Conservation (phyloP, 2,888 invertebrate species). For the Drosophila kambysellisi region DNA sequence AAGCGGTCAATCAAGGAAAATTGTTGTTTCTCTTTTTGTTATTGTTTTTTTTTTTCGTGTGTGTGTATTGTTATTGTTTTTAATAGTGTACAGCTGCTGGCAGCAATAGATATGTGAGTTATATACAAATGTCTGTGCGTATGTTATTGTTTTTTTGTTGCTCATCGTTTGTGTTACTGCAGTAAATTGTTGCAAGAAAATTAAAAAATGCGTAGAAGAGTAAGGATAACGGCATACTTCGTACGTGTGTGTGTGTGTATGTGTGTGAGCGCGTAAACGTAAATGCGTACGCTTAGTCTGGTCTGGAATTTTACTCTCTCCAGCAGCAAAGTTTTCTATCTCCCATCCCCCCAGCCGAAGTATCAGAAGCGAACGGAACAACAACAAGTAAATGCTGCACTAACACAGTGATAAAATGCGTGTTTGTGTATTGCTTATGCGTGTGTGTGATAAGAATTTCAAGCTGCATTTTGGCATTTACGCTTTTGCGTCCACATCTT, state of each 20-base stretch:
- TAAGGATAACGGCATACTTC: constrained; percentile 41
- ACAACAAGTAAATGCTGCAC: constrained; percentile 36
- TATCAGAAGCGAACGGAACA: constrained; percentile 6
- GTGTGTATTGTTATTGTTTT: constrained; percentile 41
- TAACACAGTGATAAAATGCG: constrained; percentile 15
- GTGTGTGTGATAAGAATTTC: constrained; percentile 38
- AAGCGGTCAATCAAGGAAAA: constrained; percentile 33
- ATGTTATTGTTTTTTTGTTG: constrained; percentile 30
- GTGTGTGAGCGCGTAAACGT: constrained; percentile 57
- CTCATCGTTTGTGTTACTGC: constrained; percentile 28
- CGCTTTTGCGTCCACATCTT: constrained; percentile 18
- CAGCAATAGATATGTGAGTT: constrained; percentile 53
- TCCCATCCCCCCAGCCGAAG: constrained; percentile 8
- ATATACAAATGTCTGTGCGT: constrained; percentile 11
- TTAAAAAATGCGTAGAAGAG: constrained; percentile 53
- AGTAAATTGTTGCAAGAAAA: constrained; percentile 48
- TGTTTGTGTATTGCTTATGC: constrained; percentile 9
- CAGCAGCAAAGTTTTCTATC: constrained; percentile 48
- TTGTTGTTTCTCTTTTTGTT: constrained; percentile 44
- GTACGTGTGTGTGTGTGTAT: constrained; percentile 7
- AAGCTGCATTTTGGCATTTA: constrained; percentile 43
- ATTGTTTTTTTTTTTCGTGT: constrained; percentile 31
- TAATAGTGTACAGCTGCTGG: constrained; percentile 62
- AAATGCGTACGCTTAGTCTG: constrained; percentile 72
- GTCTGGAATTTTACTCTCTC: constrained; percentile 47